phyloP scores from a whole-genome alignment of 2,888 invertebrate genomes.

The Limenitis camilla region DNA sequence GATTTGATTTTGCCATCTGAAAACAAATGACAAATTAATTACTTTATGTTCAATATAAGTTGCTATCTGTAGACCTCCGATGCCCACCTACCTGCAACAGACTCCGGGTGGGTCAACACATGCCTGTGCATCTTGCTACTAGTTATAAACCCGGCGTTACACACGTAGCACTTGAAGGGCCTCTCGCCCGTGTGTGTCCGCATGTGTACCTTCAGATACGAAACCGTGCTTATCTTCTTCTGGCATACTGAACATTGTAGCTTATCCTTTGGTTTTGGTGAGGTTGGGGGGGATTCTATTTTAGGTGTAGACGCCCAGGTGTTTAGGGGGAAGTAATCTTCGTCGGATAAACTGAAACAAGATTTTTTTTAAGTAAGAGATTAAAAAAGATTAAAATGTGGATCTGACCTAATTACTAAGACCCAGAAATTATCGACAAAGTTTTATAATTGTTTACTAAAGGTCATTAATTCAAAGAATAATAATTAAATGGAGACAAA shows the following conservation, averaged over 20 bases:
- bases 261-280: slow-evolving; percentile 21
- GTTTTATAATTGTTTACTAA: too few species aligned
- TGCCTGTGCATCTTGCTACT: slow-evolving; percentile 63
- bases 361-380: slow-evolving; percentile 1
- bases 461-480: too few species aligned
- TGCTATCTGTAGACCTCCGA: neutral
- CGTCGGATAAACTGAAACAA: slow-evolving; percentile 43
- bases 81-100: slow-evolving; percentile 34
- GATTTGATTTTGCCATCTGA: slow-evolving; percentile 29
- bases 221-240: slow-evolving; percentile 46
- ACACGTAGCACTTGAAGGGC: slow-evolving; percentile 54
- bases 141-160: slow-evolving; percentile 54
- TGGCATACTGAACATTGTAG: slow-evolving; percentile 44
- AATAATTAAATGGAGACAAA: too few species aligned
- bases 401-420: too few species aligned
- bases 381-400: too few species aligned
- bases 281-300: slow-evolving; percentile 19
- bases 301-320: slow-evolving; percentile 49
- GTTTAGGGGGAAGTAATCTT: slow-evolving; percentile 59
- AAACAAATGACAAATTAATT: neutral
- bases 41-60: neutral
- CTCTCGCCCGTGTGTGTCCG: slow-evolving; percentile 59
- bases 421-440: too few species aligned
- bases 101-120: slow-evolving; percentile 49
- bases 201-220: slow-evolving; percentile 55